Evolutionary conservation across 2,888 invertebrate species (phyloP).

Genomic region (Ganaspis brasiliensis): DNA sequence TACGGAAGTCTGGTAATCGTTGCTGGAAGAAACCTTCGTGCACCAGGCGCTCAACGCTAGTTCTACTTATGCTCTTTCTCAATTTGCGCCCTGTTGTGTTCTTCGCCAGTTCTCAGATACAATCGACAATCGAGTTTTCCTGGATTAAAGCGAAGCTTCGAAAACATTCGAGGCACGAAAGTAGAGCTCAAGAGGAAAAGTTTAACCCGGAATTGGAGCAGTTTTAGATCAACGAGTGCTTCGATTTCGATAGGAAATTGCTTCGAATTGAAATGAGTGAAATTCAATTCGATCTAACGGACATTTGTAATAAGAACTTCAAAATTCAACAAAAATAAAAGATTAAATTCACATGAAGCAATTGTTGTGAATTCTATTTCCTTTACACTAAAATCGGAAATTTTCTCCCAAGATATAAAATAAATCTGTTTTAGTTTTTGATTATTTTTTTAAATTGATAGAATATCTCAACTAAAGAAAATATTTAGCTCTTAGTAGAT

Average conservation of each 20-base stretch:
- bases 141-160: conserved; percentile 17
- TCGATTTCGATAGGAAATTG: background rate
- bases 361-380: background rate
- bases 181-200: conserved; percentile 20
- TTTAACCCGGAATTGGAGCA: conserved; percentile 6
- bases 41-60: background rate
- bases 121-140: conserved; percentile 17
- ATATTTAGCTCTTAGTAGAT: no score
- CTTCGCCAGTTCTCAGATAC: conserved; percentile 26
- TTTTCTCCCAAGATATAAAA: background rate
- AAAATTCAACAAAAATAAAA: background rate
- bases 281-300: background rate
- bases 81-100: conserved; percentile 36
- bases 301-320: conserved; percentile 9
- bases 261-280: background rate
- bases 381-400: no score
- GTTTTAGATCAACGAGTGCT: background rate
- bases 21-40: conserved; percentile 22
- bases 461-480: no score
- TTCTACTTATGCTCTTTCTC: conserved; percentile 7
- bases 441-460: no score
- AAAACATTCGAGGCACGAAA: conserved; percentile 28
- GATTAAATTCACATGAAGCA: background rate
- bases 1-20: conserved; percentile 6
- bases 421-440: no score